Conservation (phyloP, 2,797 vertebrate species). For the Orestias chungarensis region DNA sequence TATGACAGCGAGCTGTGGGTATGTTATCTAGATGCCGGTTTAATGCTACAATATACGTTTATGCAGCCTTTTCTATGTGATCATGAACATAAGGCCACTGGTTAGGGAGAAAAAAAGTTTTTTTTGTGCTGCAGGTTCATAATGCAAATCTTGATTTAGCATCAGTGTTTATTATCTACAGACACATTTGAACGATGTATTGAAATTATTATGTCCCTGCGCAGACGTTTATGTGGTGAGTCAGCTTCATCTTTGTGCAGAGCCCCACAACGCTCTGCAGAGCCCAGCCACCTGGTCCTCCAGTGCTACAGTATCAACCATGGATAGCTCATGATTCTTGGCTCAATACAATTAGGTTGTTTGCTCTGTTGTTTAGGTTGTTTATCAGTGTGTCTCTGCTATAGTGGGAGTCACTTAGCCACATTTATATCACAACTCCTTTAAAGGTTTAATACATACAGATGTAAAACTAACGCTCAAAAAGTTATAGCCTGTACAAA, state of each 20-base stretch:
- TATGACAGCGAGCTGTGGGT: constrained; percentile 14
- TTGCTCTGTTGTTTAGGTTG: neutral
- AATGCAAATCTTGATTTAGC: constrained; percentile 12
- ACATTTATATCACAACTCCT: neutral
- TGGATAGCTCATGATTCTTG: constrained; percentile 12
- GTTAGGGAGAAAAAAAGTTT: neutral
- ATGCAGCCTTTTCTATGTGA: constrained; percentile 39
- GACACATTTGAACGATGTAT: constrained; percentile 29
- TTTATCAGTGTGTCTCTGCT: neutral
- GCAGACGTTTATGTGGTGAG: constrained; percentile 65
- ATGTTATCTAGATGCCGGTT: neutral
- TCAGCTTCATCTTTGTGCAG: constrained; percentile 53
- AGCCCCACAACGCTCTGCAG: constrained; percentile 31
- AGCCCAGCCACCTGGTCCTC: constrained; percentile 17
- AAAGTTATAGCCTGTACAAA: neutral
- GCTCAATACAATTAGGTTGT: neutral
- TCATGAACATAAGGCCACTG: constrained; percentile 13
- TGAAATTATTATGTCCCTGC: constrained; percentile 32
- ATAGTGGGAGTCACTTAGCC: neutral
- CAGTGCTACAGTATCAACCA: constrained; percentile 5
- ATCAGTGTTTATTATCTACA: constrained; percentile 29
- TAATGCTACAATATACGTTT: constrained; percentile 17
- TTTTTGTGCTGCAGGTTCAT: neutral
- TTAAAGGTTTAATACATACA: neutral
- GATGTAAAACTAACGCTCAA: neutral